Percentiles rank a stretch among this genome's conserved stretches.
Evolutionary conservation across 1,140 invertebrate species (phyloP).

Genomic region (Drosophila pachea): DNA sequence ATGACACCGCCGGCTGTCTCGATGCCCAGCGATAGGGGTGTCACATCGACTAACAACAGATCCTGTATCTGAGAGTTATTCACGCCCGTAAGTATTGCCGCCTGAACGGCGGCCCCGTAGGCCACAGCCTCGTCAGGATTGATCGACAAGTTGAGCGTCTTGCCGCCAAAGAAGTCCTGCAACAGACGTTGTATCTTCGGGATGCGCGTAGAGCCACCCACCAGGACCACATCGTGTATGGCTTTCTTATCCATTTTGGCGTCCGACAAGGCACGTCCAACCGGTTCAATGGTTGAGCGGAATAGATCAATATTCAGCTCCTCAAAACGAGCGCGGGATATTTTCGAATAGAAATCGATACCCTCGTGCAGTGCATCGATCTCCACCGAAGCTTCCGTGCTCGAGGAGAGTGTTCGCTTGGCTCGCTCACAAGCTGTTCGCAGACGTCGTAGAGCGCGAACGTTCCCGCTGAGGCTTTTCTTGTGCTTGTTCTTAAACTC

Average conservation of each 20-base stretch:
- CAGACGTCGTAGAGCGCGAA: constrained; percentile 87
- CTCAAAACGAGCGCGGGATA: constrained; percentile 91
- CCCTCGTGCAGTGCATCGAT: constrained; percentile 88
- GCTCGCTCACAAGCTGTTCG: constrained; percentile 87
- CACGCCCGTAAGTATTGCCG: constrained; percentile 86
- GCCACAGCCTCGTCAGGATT: constrained; percentile 90
- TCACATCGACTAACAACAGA: constrained; percentile 86
- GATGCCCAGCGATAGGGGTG: constrained; percentile 85
- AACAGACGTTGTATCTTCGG: constrained; percentile 84
- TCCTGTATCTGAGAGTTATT: constrained; percentile 87
- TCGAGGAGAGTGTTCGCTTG: constrained; percentile 84
- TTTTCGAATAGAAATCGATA: constrained; percentile 91
- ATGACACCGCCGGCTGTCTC: constrained; percentile 85
- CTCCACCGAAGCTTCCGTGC: constrained; percentile 85
- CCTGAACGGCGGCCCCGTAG: constrained; percentile 87
- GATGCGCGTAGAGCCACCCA: constrained; percentile 84
- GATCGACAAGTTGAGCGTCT: constrained; percentile 85
- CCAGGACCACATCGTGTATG: constrained; percentile 84
- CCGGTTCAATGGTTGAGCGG: constrained; percentile 84
- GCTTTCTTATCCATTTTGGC: constrained; percentile 86
- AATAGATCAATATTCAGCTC: constrained; percentile 92
- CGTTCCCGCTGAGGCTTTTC: constrained; percentile 87
- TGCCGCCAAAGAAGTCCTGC: constrained; percentile 84
- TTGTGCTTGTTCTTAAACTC: constrained; percentile 93
- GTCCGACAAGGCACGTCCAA: constrained; percentile 86